A percentile compares a stretch with the other conserved stretches of the same genome.
phyloP scores from a whole-genome alignment of 2,113 vertebrate species.

The Pogona vitticeps region DNA sequence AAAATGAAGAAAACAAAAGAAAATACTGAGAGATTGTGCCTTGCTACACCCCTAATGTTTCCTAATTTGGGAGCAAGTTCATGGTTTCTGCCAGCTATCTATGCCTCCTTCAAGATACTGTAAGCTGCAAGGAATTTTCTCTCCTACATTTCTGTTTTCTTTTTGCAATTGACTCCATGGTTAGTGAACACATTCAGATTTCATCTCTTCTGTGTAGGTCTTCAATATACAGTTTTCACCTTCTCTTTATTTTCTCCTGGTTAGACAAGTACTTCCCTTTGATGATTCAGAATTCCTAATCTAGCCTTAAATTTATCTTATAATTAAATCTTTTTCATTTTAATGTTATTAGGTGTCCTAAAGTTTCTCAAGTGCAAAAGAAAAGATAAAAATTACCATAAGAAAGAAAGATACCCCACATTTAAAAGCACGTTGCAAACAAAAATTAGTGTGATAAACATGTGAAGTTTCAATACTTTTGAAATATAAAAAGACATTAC shows the following conservation, averaged over 20 bases:
- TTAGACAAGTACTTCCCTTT: no score
- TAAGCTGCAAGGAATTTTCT: not conserved
- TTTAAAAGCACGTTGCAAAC: not conserved
- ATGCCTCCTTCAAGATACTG: not conserved
- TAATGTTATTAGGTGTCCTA: not conserved
- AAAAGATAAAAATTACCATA: not conserved
- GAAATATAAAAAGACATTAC: constrained; percentile 6
- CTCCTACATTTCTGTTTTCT: no score
- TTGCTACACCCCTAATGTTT: not conserved
- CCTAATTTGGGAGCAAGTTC: not conserved
- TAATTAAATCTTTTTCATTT: not conserved
- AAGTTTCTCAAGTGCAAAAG: not conserved
- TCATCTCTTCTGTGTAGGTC: no score
- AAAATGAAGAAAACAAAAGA: no score
- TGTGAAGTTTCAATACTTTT: not conserved
- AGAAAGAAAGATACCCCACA: not conserved
- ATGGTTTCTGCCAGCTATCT: not conserved
- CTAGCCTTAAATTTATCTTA: no score
- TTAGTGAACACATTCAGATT: not conserved
- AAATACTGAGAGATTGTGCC: no score
- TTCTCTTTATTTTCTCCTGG: no score
- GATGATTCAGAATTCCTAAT: no score
- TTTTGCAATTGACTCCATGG: not conserved
- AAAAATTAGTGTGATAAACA: not conserved
- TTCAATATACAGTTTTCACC: no score